These are phyloP conservation scores for Emmelina monodactyla DNA, from an alignment of 2,888 invertebrate genomes.

Conservation along the genomic window DNA sequence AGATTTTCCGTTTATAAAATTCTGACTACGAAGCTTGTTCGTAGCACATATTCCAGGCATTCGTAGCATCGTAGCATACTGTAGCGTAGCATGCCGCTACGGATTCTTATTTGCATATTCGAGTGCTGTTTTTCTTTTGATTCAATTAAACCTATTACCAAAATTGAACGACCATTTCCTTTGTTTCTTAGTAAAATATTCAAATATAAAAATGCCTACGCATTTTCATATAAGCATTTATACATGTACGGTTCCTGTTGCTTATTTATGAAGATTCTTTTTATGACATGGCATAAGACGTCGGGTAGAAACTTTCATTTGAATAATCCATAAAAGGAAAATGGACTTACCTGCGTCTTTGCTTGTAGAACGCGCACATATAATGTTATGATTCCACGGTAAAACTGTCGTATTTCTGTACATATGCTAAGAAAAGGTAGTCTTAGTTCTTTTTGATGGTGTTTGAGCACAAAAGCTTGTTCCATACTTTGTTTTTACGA, in stretches of 20 bases:
- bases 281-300: slow-evolving; percentile 29
- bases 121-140: too few relatives aligned
- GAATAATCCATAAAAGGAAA: slow-evolving; percentile 35
- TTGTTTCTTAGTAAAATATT: too few relatives aligned
- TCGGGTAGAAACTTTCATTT: slow-evolving; percentile 31
- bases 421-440: background rate
- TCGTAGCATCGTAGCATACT: slow-evolving; percentile 7
- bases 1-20: background rate
- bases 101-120: slow-evolving; percentile 18
- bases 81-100: too few relatives aligned
- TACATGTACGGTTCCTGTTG: slow-evolving; percentile 14
- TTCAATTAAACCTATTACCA: too few relatives aligned
- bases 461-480: too few relatives aligned
- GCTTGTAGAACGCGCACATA: slow-evolving; percentile 2
- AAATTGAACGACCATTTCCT: too few relatives aligned
- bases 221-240: too few relatives aligned
- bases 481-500: too few relatives aligned
- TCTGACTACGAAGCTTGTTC: background rate
- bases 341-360: slow-evolving; percentile 14
- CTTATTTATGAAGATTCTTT: slow-evolving; percentile 30
- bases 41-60: slow-evolving; percentile 7
- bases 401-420: background rate
- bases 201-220: too few relatives aligned
- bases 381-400: background rate
- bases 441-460: too few relatives aligned